Conservation (phyloP, 2,797 vertebrate genomes). For the Rhinoraja longicauda region DNA sequence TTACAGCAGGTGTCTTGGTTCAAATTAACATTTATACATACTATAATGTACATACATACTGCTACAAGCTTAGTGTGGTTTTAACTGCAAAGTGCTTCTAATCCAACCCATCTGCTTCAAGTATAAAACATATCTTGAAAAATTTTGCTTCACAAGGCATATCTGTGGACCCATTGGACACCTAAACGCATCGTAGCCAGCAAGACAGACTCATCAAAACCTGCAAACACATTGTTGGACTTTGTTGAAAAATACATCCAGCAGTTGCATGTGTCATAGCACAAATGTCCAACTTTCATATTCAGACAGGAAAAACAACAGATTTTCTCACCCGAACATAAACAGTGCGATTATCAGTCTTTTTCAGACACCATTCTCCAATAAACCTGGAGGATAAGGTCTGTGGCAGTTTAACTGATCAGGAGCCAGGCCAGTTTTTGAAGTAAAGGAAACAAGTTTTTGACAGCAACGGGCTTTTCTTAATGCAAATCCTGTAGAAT, state of each 20-base stretch:
- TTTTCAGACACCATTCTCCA: constrained; percentile 26
- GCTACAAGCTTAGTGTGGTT: not conserved
- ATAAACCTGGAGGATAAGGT: constrained; percentile 14
- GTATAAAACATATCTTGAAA: not conserved
- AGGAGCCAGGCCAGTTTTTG: constrained; percentile 13
- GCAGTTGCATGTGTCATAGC: constrained; percentile 12
- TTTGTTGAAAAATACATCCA: not conserved
- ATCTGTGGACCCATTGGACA: not conserved
- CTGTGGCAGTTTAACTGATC: not conserved
- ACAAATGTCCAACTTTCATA: not conserved
- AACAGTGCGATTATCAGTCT: constrained; percentile 28
- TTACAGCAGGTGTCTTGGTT: not conserved
- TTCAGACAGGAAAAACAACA: constrained; percentile 26
- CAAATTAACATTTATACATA: not conserved
- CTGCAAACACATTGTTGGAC: not conserved
- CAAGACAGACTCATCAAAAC: not conserved
- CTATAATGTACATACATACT: not conserved
- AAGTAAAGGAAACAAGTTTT: constrained; percentile 26
- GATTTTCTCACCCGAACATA: constrained; percentile 6
- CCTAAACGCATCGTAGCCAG: not conserved
- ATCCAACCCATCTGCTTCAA: not conserved
- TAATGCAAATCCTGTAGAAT: not conserved
- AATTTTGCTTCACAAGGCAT: not conserved
- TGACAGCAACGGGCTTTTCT: constrained; percentile 1
- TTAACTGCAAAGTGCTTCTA: not conserved